A percentile compares a stretch with the other conserved stretches of the same genome.
These are phyloP conservation scores for Melikaiella ostensackeni DNA, from an alignment of 2,888 invertebrate genomes.

Conservation along the genomic window DNA sequence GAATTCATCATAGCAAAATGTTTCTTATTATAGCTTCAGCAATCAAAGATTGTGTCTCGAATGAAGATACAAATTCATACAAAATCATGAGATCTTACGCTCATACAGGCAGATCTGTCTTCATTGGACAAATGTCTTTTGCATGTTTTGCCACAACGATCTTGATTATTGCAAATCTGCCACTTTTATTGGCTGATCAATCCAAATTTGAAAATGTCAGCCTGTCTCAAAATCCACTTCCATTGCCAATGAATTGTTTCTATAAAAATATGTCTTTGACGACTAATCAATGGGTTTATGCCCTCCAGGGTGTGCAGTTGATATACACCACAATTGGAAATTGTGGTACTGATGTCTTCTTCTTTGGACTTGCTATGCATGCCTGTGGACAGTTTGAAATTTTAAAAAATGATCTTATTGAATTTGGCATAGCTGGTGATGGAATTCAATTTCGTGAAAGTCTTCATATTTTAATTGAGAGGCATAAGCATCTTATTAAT, in stretches of 20 bases:
- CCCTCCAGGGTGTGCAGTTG: background rate
- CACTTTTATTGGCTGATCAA: background rate
- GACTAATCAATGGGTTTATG: background rate
- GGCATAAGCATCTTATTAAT: slow-evolving; percentile 21
- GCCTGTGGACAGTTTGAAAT: slow-evolving; percentile 70
- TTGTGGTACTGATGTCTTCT: slow-evolving; percentile 60
- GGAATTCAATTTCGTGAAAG: background rate
- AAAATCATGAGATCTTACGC: slow-evolving; percentile 10
- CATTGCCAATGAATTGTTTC: slow-evolving; percentile 6
- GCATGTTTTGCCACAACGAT: background rate
- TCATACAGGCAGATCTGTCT: slow-evolving; percentile 2
- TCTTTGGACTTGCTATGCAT: slow-evolving; percentile 69
- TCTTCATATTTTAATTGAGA: background rate
- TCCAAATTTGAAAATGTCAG: slow-evolving; percentile 6
- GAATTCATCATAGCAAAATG: slow-evolving; percentile 3
- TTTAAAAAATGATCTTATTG: background rate
- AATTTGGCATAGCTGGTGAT: background rate
- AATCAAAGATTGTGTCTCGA: background rate
- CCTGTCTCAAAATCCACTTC: background rate
- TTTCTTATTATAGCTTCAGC: slow-evolving; percentile 4
- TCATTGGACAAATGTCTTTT: background rate
- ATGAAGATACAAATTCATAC: background rate
- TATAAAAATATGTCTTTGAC: slow-evolving; percentile 9
- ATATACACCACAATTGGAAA: background rate
- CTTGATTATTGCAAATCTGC: background rate